Evolutionary conservation across 1,140 invertebrate genomes (phyloP).

Genomic region (Brachionus plicatilis): DNA sequence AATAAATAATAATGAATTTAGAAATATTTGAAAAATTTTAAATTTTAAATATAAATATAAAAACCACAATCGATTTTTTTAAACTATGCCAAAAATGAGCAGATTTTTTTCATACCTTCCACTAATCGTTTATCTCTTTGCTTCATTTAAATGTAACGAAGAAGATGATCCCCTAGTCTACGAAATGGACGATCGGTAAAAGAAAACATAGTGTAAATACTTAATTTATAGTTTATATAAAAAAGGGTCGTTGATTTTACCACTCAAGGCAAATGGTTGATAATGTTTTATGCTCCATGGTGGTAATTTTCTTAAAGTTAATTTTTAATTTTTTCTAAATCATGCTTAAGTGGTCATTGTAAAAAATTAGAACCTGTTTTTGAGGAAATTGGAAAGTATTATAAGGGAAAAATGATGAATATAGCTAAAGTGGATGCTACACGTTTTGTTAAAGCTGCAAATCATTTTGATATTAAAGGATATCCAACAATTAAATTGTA

Average conservation of each 20-base stretch:
- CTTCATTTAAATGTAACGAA: neutral
- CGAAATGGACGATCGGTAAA: conserved; percentile 38
- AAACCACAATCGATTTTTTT: neutral
- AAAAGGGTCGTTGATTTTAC: conserved; percentile 28
- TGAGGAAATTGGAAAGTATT: conserved; percentile 33
- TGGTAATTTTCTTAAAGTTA: neutral
- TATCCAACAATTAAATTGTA: conserved; percentile 40
- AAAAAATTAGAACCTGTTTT: conserved; percentile 40
- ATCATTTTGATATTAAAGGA: conserved; percentile 40
- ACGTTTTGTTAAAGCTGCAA: conserved; percentile 19
- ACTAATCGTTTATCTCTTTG: neutral
- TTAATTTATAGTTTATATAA: neutral
- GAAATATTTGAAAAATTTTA: neutral
- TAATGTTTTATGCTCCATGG: conserved; percentile 39
- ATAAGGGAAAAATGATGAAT: conserved; percentile 26
- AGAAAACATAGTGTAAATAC: too few relatives aligned
- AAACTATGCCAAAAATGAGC: neutral
- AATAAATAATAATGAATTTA: neutral
- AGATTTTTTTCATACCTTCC: neutral
- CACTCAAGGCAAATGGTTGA: conserved; percentile 36
- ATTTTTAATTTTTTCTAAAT: neutral
- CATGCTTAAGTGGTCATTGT: conserved; percentile 13
- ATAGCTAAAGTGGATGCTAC: conserved; percentile 34
- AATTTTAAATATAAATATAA: neutral
- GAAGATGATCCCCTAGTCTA: conserved; percentile 32